A percentile compares a stretch with the other conserved stretches of the same genome.
Evolutionary conservation across 2,113 vertebrate genomes (phyloP).

Genomic region (Catharus minimus): DNA sequence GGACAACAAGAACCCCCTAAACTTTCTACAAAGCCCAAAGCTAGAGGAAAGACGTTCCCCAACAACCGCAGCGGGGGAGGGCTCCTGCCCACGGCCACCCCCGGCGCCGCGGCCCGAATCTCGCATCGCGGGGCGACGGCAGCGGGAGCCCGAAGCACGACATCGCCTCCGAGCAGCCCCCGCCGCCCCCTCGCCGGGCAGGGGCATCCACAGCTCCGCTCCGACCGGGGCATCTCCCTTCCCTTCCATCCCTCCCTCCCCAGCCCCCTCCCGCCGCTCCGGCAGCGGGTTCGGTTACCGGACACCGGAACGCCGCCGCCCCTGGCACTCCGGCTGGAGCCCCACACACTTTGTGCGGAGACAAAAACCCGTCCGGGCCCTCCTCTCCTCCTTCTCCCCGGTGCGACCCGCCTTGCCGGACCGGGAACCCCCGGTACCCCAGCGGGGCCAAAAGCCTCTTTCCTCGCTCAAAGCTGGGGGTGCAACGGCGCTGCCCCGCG

Average conservation of each 20-base stretch:
- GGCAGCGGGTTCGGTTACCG: neutral
- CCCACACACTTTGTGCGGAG: neutral
- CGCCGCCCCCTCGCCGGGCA: neutral
- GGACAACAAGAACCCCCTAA: neutral
- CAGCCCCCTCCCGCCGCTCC: neutral
- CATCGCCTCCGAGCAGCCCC: neutral
- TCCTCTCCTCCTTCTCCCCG: neutral
- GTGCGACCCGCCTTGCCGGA: neutral
- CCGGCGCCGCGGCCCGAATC: neutral
- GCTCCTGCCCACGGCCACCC: neutral
- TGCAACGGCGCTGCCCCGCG: neutral
- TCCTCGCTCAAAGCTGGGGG: neutral
- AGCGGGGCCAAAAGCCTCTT: neutral
- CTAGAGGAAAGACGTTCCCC: neutral
- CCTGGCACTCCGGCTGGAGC: neutral
- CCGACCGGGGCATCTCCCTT: neutral
- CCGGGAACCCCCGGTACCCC: neutral
- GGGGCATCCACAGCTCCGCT: neutral
- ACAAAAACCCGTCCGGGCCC: neutral
- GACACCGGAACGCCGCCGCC: neutral
- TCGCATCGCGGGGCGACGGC: neutral
- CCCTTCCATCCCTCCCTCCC: neutral
- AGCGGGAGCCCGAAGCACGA: neutral
- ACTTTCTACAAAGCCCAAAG: neutral
- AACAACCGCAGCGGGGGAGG: neutral